phyloP scores from a whole-genome alignment of 1,140 invertebrate genomes.

The Zaprionus kolodkinae region DNA sequence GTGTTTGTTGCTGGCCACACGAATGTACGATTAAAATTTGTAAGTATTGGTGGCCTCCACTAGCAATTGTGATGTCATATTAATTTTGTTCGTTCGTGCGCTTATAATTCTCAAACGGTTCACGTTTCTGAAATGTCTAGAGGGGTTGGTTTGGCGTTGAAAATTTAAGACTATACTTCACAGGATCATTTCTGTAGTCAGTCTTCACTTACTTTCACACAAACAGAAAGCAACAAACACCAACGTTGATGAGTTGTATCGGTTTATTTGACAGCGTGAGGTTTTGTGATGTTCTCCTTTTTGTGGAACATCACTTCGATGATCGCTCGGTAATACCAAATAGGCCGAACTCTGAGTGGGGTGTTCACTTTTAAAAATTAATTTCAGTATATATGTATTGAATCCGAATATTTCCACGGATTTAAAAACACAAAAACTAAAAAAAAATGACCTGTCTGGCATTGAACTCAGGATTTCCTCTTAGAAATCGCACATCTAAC shows the following conservation, averaged over 20 bases:
- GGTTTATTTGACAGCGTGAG: background rate
- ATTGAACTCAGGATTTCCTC: too few relatives aligned
- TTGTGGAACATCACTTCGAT: background rate
- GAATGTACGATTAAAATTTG: too few relatives aligned
- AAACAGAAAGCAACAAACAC: background rate
- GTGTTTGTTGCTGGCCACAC: too few relatives aligned
- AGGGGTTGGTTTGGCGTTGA: background rate
- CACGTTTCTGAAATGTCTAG: background rate
- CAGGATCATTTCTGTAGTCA: too few relatives aligned
- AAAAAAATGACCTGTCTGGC: too few relatives aligned
- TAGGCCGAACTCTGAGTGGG: background rate
- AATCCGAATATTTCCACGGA: too few relatives aligned
- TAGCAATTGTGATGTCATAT: too few relatives aligned
- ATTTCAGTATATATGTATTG: too few relatives aligned
- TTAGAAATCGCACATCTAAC: too few relatives aligned
- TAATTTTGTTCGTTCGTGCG: background rate
- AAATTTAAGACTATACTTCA: background rate
- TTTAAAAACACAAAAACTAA: too few relatives aligned
- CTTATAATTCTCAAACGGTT: background rate
- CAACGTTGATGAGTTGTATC: background rate
- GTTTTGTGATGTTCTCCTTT: background rate
- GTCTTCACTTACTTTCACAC: background rate
- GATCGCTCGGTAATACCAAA: background rate
- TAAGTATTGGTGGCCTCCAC: too few relatives aligned
- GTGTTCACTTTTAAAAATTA: background rate